Evolutionary conservation across 2,888 invertebrate genomes (phyloP).

Genomic region (Cataglyphis rosenhaueri): DNA sequence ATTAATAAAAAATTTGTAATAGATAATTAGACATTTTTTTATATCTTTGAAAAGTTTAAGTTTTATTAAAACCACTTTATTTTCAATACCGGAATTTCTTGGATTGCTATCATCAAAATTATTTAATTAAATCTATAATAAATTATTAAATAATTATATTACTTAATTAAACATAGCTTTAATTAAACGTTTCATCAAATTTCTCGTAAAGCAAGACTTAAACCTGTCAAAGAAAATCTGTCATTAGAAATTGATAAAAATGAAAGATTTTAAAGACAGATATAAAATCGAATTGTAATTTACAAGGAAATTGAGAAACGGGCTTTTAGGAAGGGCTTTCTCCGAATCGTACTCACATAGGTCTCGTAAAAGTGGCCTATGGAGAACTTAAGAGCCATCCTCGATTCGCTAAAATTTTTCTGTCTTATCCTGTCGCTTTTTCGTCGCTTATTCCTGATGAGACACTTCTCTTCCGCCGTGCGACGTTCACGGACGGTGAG

Average conservation of each 20-base stretch:
- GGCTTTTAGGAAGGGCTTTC: neutral
- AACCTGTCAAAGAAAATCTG: neutral
- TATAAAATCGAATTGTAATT: neutral
- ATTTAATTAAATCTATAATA: neutral
- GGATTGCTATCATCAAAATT: neutral
- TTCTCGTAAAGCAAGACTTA: neutral
- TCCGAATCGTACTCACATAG: slow-evolving; percentile 80
- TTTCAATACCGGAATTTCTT: neutral
- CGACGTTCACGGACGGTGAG: slow-evolving; percentile 50
- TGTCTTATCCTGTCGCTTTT: neutral
- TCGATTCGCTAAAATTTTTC: slow-evolving; percentile 26
- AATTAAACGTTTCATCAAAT: neutral
- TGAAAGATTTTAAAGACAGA: neutral
- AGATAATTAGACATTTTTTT: neutral
- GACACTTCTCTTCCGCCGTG: slow-evolving; percentile 52
- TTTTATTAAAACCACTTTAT: neutral
- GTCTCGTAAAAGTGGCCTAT: slow-evolving; percentile 83
- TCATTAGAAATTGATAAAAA: neutral
- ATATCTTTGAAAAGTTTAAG: neutral
- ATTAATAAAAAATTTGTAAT: neutral
- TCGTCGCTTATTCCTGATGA: slow-evolving; percentile 32
- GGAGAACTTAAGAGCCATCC: slow-evolving; percentile 82
- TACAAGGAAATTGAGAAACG: neutral
- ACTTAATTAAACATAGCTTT: neutral
- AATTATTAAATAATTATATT: neutral